Evolutionary conservation across 2,888 invertebrate genomes (phyloP), one percentile per base, ranked within the genome.

Genomic region (Acrobasis consociella): DNA sequence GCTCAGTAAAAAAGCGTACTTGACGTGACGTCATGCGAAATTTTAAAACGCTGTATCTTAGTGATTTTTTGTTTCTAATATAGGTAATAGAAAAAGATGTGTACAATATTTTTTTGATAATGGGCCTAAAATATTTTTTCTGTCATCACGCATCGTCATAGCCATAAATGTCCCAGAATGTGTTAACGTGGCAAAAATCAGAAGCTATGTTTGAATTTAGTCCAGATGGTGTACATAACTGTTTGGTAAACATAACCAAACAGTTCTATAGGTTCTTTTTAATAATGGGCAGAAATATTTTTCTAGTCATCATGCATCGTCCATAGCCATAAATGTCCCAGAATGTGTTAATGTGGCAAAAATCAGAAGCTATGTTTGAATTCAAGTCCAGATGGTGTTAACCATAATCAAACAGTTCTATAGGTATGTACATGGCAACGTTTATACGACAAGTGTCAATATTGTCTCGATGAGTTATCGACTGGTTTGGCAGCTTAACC

Each of bases 221-320:
- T 42, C 42, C 42, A 11, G 51, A 39, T 55, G 38, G 53, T 55
- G 53, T 15, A n/a, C n/a, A n/a, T n/a, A n/a, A n/a, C n/a, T n/a
- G n/a, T n/a, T n/a, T n/a, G n/a, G n/a, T 38, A 38, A 55, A 15
- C 39, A 15, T 55, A 38, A 31, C 15, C 38, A 55, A 55, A 55
- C 53, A 55, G 22, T 22, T 22, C 22, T 2, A 22, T 22, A 22
- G n/a, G n/a, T n/a, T n/a, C 22, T 3, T 22, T 22, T 22, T 22
- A 22, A 22, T 22, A 22, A 22, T 22, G 22, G 22, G 2, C 22
- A 22, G 22, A 22, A 22, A 22, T 22, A 2, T 2, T 22, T 2
- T 22, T 22, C 3, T 3, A 22, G 22, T 22, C 22, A 2, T 22
- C 22, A 2, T 22, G 22, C 22, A 3, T 3, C 22, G n/a, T n/a